phyloP scores from a whole-genome alignment of 1,140 invertebrate species.

The Drosophila parvula region DNA sequence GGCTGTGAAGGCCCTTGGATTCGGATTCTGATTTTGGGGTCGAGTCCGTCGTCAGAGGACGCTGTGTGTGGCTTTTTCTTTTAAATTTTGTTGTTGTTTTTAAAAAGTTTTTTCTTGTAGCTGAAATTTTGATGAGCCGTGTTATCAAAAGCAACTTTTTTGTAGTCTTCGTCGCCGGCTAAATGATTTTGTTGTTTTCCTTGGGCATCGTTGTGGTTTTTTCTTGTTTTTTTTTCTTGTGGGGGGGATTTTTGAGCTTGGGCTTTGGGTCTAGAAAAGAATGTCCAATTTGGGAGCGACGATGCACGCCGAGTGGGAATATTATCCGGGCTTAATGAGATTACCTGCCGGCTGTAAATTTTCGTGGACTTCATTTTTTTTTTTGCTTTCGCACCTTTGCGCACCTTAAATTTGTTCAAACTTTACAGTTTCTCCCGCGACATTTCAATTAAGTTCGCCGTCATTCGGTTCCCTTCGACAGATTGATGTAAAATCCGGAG shows the following conservation, averaged over 20 bases:
- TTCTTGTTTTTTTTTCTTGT: constrained; percentile 21
- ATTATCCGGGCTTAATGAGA: constrained; percentile 71
- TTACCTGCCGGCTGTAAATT: constrained; percentile 73
- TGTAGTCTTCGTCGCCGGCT: constrained; percentile 28
- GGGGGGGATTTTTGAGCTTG: not conserved
- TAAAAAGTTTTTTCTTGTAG: constrained; percentile 80
- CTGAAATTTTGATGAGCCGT: constrained; percentile 74
- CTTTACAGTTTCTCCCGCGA: constrained; percentile 66
- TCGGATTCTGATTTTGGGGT: constrained; percentile 18
- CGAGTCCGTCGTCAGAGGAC: constrained; percentile 16
- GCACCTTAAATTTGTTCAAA: constrained; percentile 37
- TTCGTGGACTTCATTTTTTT: constrained; percentile 68
- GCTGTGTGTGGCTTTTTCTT: constrained; percentile 63
- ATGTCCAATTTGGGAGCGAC: constrained; percentile 62
- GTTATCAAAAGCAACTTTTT: constrained; percentile 75
- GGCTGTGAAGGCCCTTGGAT: constrained; percentile 15
- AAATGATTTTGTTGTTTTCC: constrained; percentile 38
- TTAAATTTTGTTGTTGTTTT: constrained; percentile 53
- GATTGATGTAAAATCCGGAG: constrained; percentile 34
- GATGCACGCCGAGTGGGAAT: constrained; percentile 61
- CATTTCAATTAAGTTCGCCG: constrained; percentile 76
- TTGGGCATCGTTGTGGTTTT: constrained; percentile 24
- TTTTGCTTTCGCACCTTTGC: constrained; percentile 53
- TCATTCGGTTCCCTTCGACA: constrained; percentile 1
- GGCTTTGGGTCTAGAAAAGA: constrained; percentile 40